These are phyloP conservation scores for Halesus radiatus DNA, from an alignment of 1,140 invertebrate genomes.

Conservation along the genomic window DNA sequence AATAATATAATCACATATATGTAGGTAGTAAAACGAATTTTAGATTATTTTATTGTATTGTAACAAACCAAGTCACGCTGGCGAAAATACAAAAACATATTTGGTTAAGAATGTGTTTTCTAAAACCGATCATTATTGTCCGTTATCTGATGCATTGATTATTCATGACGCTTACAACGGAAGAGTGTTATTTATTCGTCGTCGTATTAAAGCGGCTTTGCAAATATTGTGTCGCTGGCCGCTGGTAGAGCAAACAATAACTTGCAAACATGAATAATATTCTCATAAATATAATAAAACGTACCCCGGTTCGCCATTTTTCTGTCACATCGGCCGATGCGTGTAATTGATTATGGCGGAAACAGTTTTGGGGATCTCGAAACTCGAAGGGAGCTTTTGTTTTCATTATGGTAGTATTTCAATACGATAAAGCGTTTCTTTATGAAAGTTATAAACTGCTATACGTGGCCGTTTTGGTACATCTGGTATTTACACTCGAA, in stretches of 20 bases:
- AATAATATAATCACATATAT: too few relatives aligned
- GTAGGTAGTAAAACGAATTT: too few relatives aligned
- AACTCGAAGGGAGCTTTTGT: background rate
- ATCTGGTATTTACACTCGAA: too few relatives aligned
- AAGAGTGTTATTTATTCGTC: conserved; percentile 8
- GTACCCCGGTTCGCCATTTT: conserved; percentile 2
- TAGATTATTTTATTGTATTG: too few relatives aligned
- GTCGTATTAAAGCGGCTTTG: conserved; percentile 12
- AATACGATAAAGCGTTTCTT: too few relatives aligned
- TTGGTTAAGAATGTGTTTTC: too few relatives aligned
- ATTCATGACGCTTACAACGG: background rate
- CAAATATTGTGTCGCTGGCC: conserved; percentile 13
- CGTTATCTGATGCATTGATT: background rate
- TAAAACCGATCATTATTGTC: too few relatives aligned
- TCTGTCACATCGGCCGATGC: conserved; percentile 9
- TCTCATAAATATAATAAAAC: conserved; percentile 6
- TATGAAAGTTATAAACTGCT: background rate
- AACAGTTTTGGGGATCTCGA: conserved; percentile 25
- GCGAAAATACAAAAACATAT: too few relatives aligned
- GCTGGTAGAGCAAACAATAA: conserved; percentile 20
- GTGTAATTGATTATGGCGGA: conserved; percentile 26
- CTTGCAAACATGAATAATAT: conserved; percentile 41
- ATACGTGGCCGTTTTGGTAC: too few relatives aligned
- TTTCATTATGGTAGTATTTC: background rate
- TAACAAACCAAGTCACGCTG: too few relatives aligned